These are phyloP conservation scores for Sarcophaga bullata DNA, from an alignment of 1,140 invertebrate genomes.

Conservation along the genomic window DNA sequence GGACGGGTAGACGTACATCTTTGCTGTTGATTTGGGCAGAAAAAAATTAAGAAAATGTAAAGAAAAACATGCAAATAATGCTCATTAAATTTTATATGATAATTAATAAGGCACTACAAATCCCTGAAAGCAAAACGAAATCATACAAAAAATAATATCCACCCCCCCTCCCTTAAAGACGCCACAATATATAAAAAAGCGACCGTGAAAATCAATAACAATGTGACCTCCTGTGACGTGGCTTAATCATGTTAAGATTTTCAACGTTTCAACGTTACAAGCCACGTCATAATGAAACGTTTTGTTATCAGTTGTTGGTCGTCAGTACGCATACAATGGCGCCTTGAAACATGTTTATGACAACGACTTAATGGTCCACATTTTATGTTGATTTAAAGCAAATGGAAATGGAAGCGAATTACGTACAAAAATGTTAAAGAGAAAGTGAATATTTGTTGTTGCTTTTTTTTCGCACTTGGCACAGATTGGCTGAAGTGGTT, in stretches of 20 bases:
- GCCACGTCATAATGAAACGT: too few species aligned
- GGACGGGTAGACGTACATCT: conserved; percentile 85
- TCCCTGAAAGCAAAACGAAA: neutral
- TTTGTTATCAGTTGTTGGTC: too few species aligned
- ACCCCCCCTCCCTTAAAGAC: too few species aligned
- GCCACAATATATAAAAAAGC: too few species aligned
- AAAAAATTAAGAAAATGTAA: neutral
- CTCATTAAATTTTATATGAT: neutral
- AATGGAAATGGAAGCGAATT: neutral
- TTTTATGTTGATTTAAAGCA: neutral
- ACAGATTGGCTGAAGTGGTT: conserved; percentile 31
- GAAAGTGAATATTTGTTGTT: conserved; percentile 9
- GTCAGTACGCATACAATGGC: too few species aligned
- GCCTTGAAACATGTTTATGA: neutral
- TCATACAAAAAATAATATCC: too few species aligned
- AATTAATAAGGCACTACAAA: neutral
- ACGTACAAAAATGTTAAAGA: neutral
- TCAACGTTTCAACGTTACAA: too few species aligned
- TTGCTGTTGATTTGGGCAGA: conserved; percentile 72
- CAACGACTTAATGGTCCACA: conserved; percentile 31
- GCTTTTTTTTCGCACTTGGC: conserved; percentile 23
- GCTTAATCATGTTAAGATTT: conserved; percentile 1
- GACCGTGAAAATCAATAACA: neutral
- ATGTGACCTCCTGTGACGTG: conserved; percentile 3
- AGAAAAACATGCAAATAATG: neutral